phyloP scores from a whole-genome alignment of 2,888 invertebrate genomes.

The Melanophora roralis region DNA sequence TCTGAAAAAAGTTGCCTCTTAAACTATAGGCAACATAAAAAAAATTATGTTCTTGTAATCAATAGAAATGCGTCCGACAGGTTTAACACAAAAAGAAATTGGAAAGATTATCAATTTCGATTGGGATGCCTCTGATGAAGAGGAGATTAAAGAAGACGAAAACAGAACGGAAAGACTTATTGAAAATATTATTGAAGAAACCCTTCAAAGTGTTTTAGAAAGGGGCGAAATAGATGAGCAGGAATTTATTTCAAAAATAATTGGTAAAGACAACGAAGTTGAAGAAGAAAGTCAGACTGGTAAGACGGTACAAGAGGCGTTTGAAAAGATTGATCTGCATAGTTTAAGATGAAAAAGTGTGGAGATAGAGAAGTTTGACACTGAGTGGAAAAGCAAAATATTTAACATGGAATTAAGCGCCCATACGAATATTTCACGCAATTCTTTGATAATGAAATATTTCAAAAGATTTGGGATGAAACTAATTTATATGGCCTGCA shows the following conservation, averaged over 20 bases:
- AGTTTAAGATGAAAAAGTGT: slow-evolving; percentile 57
- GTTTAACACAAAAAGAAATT: slow-evolving; percentile 36
- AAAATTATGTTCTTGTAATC: no score
- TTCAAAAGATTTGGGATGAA: slow-evolving; percentile 21
- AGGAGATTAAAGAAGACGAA: slow-evolving; percentile 40
- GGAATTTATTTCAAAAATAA: slow-evolving; percentile 40
- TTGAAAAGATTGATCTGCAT: slow-evolving; percentile 58
- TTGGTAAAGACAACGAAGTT: slow-evolving; percentile 46
- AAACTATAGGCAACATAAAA: no score
- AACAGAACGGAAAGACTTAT: slow-evolving; percentile 22
- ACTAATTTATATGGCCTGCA: slow-evolving; percentile 22
- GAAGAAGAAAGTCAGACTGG: no score
- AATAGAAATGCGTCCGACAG: slow-evolving; percentile 53
- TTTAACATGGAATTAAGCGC: slow-evolving; percentile 38
- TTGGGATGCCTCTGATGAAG: slow-evolving; percentile 35
- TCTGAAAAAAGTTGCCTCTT: no score
- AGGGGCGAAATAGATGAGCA: slow-evolving; percentile 42
- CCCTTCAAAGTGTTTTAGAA: slow-evolving; percentile 33
- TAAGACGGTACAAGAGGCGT: slow-evolving; percentile 46
- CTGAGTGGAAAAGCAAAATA: slow-evolving; percentile 52
- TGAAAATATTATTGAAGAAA: slow-evolving; percentile 52
- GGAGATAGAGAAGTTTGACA: slow-evolving; percentile 44
- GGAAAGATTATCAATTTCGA: slow-evolving; percentile 29
- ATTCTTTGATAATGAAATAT: slow-evolving; percentile 21
- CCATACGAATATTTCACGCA: slow-evolving; percentile 29